Conservation (phyloP, 2,113 vertebrate species). For the Butorides virescens region DNA sequence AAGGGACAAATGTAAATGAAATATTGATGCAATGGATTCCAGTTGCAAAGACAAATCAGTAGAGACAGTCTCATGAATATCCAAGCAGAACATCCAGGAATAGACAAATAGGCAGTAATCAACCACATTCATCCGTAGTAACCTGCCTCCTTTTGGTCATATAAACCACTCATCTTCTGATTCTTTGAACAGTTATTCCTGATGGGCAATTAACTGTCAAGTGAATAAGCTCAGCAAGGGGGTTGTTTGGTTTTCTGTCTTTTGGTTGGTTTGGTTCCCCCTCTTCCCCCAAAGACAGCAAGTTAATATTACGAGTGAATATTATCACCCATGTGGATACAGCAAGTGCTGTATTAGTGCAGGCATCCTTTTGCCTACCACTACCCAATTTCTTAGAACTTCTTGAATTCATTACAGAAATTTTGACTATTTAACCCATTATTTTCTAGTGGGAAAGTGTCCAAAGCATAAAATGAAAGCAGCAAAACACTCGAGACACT, state of each 20-base stretch:
- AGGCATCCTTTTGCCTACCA: background rate
- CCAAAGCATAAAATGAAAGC: background rate
- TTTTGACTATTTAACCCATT: background rate
- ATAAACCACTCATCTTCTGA: background rate
- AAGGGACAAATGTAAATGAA: slow-evolving; percentile 16
- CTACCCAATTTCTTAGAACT: background rate
- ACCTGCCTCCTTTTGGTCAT: background rate
- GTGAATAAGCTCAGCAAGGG: background rate
- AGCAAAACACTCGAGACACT: background rate
- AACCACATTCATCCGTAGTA: background rate
- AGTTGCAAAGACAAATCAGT: background rate
- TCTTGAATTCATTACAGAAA: background rate
- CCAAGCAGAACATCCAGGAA: background rate
- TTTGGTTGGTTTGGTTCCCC: background rate
- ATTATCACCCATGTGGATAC: accelerated
- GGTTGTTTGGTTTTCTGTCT: background rate
- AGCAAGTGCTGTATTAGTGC: background rate
- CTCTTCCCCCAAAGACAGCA: background rate
- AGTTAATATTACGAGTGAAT: background rate
- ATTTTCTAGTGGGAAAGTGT: background rate
- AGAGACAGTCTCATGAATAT: background rate
- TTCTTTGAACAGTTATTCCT: background rate
- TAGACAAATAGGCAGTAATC: background rate
- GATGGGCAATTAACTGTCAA: background rate
- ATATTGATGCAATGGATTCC: background rate